Conservation (phyloP, 2,113 vertebrate species). For the Cinclus cinclus region DNA sequence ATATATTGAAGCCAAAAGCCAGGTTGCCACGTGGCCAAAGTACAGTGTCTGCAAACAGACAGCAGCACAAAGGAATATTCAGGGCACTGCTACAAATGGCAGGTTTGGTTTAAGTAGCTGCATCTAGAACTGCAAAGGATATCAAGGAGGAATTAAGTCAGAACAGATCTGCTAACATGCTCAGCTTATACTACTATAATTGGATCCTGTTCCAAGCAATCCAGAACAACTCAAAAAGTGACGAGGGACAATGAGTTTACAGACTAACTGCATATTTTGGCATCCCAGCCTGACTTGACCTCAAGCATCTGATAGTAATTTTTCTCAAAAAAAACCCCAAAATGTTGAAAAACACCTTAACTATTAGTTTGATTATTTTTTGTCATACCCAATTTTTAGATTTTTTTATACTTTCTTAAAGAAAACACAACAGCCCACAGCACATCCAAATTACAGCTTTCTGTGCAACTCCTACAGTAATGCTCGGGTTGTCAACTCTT, state of each 20-base stretch:
- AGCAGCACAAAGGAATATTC: background rate
- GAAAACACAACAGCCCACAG: background rate
- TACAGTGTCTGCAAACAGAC: background rate
- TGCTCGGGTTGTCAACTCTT: background rate
- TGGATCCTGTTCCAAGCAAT: background rate
- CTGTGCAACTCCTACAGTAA: background rate
- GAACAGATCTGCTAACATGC: background rate
- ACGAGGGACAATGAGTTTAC: background rate
- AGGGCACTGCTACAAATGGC: background rate
- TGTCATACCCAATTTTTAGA: rapidly evolving
- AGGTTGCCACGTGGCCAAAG: background rate
- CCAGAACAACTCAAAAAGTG: background rate
- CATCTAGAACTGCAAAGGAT: background rate
- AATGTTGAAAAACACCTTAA: background rate
- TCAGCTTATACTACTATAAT: background rate
- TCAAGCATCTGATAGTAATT: background rate
- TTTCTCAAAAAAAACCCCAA: background rate
- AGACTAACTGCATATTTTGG: background rate
- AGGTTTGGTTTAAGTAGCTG: background rate
- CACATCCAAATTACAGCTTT: background rate
- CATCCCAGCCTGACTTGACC: background rate
- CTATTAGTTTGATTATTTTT: background rate
- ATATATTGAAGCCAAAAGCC: background rate
- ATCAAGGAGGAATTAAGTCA: background rate
- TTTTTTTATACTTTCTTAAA: background rate